These are phyloP conservation scores for Ephestia elutella DNA, from an alignment of 1,140 invertebrate species.

Conservation along the genomic window DNA sequence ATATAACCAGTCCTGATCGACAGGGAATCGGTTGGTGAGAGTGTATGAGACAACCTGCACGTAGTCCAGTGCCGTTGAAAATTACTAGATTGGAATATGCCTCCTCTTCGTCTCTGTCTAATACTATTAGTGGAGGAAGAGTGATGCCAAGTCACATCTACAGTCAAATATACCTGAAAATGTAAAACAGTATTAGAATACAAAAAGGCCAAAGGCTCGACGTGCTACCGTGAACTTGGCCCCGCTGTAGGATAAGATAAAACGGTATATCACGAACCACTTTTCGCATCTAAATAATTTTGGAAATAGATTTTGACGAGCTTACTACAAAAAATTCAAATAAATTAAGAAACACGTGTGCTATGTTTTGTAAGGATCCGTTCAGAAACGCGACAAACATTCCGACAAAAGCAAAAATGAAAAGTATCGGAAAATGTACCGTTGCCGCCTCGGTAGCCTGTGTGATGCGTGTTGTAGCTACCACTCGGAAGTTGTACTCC, in stretches of 20 bases:
- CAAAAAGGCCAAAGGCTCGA: no score
- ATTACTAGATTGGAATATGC: constrained; percentile 46
- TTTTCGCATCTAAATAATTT: no score
- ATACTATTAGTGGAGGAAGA: constrained; percentile 50
- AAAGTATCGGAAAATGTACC: constrained; percentile 40
- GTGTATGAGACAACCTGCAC: constrained; percentile 40
- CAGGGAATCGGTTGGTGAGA: constrained; percentile 52
- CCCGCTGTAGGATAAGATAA: no score
- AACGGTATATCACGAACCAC: no score
- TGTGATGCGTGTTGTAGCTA: constrained; percentile 42
- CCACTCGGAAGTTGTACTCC: constrained; percentile 35
- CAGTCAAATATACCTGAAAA: constrained; percentile 47
- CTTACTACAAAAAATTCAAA: no score
- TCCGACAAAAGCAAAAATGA: no score
- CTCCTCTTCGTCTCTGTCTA: constrained; percentile 59
- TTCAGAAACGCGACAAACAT: no score
- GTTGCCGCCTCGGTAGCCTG: constrained; percentile 32
- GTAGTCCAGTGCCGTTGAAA: constrained; percentile 33
- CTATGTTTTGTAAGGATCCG: no score
- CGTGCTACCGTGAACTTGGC: no score
- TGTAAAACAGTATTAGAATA: neutral
- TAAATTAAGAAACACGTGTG: no score
- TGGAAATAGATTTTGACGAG: no score
- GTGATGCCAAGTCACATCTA: constrained; percentile 34
- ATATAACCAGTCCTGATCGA: constrained; percentile 52